Evolutionary conservation across 2,113 vertebrate genomes (phyloP), one percentile per base, ranked within the genome.

Genomic region (Lampris megalopsis): DNA sequence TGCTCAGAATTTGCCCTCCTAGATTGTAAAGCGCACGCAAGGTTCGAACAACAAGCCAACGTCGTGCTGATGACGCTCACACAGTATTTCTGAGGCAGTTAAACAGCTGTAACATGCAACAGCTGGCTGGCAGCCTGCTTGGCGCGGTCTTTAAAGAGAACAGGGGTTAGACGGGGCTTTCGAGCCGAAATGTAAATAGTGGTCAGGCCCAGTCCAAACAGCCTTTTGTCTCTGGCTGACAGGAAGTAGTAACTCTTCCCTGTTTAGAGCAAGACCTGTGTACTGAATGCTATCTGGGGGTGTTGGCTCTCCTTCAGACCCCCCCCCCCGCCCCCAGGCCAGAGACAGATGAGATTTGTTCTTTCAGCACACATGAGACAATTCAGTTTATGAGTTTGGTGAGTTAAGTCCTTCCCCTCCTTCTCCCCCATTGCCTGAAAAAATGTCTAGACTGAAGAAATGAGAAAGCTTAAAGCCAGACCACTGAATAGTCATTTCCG

Each of bases 181-280:
- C n/a, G n/a, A n/a, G n/a, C n/a, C n/a, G 68, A 80, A 78, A 77
- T 60, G 72, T 87, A 91, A 91, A 92, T 75, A 87, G 24, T 42
- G 47, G 77, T 74, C 75, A 53, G 58, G 61, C 37, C 40, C 64
- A 77, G 63, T 81, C 77, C 81, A 91, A 88, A 92, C 78, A 87
- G 56, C 35, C 68, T 68, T 83, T 88, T 80, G 85, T 83, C 69
- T 85, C 9, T 6, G 60, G 40, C 53, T 76, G 71, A 67, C 81
- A 87, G 86, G 84, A 93, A 84, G 78, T 64, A 68, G 60, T 82
- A 84, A 78, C 73, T 92, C 86, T 83, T 82, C 24, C 5, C 38
- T 71, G 87, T 83, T 91, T 81, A 70, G 42, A 77, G 69, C 24
- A 40, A 3, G 24, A 49, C 67, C 37, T 4, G 45, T 75, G 65